Percentiles rank a stretch among this genome's conserved stretches.
These are phyloP conservation scores for Scelioninae gen. 1 DNA, from an alignment of 2,888 invertebrate genomes.

Conservation along the genomic window DNA sequence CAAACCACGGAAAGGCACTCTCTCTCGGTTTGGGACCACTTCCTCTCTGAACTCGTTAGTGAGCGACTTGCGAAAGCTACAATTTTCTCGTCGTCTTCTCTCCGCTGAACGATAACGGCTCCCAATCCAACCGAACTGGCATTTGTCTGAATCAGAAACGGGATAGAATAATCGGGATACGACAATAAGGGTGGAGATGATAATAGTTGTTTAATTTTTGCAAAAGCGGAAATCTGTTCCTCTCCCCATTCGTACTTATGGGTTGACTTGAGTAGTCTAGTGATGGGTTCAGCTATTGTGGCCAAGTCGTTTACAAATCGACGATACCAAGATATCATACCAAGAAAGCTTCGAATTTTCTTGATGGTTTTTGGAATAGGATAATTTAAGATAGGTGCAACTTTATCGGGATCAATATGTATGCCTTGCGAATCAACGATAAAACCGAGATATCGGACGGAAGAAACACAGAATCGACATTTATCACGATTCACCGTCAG, in stretches of 20 bases:
- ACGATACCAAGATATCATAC: conserved; percentile 2
- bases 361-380: not conserved
- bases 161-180: no score
- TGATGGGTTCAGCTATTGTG: not conserved
- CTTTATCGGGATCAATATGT: conserved; percentile 12
- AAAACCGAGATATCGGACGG: conserved; percentile 2
- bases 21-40: no score
- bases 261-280: not conserved
- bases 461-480: not conserved
- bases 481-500: conserved; percentile 11
- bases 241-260: not conserved
- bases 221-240: not conserved
- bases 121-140: no score
- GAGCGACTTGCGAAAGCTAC: no score
- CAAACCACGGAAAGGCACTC: not conserved
- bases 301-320: not conserved
- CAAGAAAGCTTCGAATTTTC: not conserved
- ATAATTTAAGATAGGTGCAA: not conserved
- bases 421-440: not conserved
- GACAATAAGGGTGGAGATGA: not conserved
- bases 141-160: no score
- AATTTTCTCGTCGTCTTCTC: no score
- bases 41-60: no score
- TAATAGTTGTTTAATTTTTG: not conserved
- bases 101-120: no score